Evolutionary conservation across 2,797 vertebrate species (phyloP).

Genomic region (Peromyscus eremicus): DNA sequence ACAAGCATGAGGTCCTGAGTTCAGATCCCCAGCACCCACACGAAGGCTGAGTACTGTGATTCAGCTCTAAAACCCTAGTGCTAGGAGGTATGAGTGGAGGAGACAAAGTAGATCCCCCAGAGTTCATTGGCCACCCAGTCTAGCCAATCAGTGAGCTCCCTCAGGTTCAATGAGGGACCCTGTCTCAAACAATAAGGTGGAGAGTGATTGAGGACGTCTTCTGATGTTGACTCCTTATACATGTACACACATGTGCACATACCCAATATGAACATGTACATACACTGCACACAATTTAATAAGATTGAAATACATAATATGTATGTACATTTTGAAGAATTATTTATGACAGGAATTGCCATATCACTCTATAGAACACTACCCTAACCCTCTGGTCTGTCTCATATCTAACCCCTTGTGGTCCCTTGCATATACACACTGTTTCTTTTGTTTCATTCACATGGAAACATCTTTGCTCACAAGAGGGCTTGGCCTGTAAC

Average conservation of each 20-base stretch:
- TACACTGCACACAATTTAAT: neutral
- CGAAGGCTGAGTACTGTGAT: neutral
- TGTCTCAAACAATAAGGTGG: neutral
- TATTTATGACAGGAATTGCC: neutral
- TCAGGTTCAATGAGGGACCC: neutral
- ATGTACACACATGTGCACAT: neutral
- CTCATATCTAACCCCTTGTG: neutral
- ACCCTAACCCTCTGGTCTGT: neutral
- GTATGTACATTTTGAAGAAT: neutral
- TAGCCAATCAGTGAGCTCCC: neutral
- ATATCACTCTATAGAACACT: neutral
- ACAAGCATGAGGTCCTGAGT: neutral
- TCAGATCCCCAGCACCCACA: neutral
- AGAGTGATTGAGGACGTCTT: neutral
- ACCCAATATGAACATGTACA: neutral
- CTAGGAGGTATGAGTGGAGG: neutral
- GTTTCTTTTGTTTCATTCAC: neutral
- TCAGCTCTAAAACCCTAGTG: neutral
- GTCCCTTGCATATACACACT: neutral
- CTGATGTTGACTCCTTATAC: neutral
- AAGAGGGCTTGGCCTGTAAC: neutral
- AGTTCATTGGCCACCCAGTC: neutral
- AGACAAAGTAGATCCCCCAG: neutral
- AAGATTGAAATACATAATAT: neutral
- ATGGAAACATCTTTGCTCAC: constrained; percentile 23